Base-by-base conservation (phyloP, 2,797 vertebrate genomes). In the Choloepus didactylus region DNA sequence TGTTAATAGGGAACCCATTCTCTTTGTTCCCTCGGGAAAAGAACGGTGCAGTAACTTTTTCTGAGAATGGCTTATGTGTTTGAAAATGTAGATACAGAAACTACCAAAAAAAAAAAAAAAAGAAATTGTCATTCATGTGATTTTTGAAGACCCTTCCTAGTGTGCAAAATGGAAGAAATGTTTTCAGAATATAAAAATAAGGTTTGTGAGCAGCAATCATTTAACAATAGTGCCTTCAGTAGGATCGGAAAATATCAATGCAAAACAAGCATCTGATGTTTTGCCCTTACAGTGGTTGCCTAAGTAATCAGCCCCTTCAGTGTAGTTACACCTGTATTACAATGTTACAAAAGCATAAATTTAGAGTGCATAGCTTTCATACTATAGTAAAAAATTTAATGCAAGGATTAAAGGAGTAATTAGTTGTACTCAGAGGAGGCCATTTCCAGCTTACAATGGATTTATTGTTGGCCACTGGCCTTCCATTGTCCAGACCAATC, bases 401-500 rank as follows among this genome's bases (percentile, higher is more conserved):
- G 4, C 89, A 93, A 94, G 95, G 95, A 97, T 97, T 98, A 96
- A 60, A 89, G 97, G 95, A 97, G 96, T 95, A 96, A 92, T 97
- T 98, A 96, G 85, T 93, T 97, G 96, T 95, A 82, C 97, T 98
- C 97, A 97, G 94, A 98, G 89, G 95, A 87, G 91, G 89, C 96
- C 79, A 23, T 18, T 97, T 97, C 97, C 77, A 85, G 93, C 60
- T 85, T 95, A 97, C 97, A 98, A 93, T 96, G 97, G 95, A 95
- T 98, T 97, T 97, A 95, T 98, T 98, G 97, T 98, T 97, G 97
- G 0, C 0, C 69, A 2, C 56, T 90, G 85, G 96, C 94, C 95
- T 97, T 97, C 91, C 82, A 93, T 97, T 96, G 95, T 98, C 97
- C 93, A 87, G 94, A 97, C 95, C 96, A 97, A 97, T 98, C 97